These are phyloP conservation scores for Zingel zingel DNA, from an alignment of 2,113 vertebrate species.

Conservation along the genomic window DNA sequence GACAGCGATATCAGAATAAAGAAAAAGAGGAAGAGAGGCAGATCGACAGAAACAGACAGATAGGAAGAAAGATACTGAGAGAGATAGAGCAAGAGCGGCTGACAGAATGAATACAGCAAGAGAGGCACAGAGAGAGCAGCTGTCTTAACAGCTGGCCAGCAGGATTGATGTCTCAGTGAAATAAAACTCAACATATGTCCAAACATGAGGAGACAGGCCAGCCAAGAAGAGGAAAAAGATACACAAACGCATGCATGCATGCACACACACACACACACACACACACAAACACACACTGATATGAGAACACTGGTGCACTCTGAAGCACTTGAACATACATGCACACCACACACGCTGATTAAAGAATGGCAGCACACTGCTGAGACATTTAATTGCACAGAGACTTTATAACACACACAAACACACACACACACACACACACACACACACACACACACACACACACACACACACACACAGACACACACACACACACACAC, in stretches of 20 bases:
- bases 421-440: slow-evolving; percentile 15
- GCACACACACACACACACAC: slow-evolving; percentile 44
- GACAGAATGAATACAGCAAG: slow-evolving; percentile 29
- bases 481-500: slow-evolving; percentile 22
- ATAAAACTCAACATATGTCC: slow-evolving; percentile 99
- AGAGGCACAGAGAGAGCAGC: slow-evolving; percentile 83
- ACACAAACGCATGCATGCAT: slow-evolving; percentile 43
- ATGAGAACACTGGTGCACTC: slow-evolving; percentile 26
- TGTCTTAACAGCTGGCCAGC: slow-evolving; percentile 96
- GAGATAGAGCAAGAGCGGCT: slow-evolving; percentile 17
- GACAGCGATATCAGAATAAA: neutral
- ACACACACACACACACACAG: slow-evolving; percentile 30
- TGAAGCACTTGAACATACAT: slow-evolving; percentile 31
- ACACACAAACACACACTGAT: slow-evolving; percentile 28
- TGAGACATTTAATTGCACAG: slow-evolving; percentile 47
- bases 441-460: slow-evolving; percentile 31
- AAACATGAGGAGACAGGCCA: slow-evolving; percentile 91
- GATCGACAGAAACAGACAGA: slow-evolving; percentile 23
- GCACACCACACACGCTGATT: slow-evolving; percentile 61
- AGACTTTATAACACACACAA: slow-evolving; percentile 12
- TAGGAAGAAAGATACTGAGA: neutral
- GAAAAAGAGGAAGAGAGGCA: neutral
- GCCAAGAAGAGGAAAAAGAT: slow-evolving; percentile 58
- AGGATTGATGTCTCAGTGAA: slow-evolving; percentile 98
- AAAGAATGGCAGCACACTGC: slow-evolving; percentile 59